Percentiles rank a stretch among this genome's conserved stretches.
phyloP scores from a whole-genome alignment of 1,140 invertebrate species.

The Drosophila suzukii region DNA sequence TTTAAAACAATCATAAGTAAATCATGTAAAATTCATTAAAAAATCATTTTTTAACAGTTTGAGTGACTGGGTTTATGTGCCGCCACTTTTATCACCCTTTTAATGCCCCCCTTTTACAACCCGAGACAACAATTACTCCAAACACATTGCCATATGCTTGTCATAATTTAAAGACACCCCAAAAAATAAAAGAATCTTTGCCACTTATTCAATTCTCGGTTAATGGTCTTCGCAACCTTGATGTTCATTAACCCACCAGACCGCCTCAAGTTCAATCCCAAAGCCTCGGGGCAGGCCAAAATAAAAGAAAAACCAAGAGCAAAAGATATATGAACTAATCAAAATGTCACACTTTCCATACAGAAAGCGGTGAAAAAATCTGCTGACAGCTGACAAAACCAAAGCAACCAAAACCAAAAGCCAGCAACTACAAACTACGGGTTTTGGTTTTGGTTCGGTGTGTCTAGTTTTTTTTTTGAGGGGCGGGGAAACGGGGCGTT shows the following conservation, averaged over 20 bases:
- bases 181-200: conserved; percentile 32
- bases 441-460: background rate
- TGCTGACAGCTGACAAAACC: conserved; percentile 77
- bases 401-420: conserved; percentile 59
- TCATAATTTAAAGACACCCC: conserved; percentile 21
- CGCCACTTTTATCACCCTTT: conserved; percentile 7
- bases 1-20: background rate
- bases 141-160: conserved; percentile 3
- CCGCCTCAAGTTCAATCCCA: conserved; percentile 77
- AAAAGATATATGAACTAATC: conserved; percentile 65
- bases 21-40: background rate
- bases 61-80: background rate
- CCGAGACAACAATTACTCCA: conserved; percentile 15
- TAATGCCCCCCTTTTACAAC: conserved; percentile 11
- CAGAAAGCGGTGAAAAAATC: conserved; percentile 59
- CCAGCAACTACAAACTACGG: conserved; percentile 20
- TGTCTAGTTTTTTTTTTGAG: conserved; percentile 6
- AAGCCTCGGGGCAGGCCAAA: conserved; percentile 20
- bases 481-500: conserved; percentile 19
- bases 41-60: background rate
- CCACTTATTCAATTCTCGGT: conserved; percentile 58
- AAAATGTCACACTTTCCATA: conserved; percentile 81
- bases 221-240: conserved; percentile 66
- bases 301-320: conserved; percentile 6
- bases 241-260: conserved; percentile 64